Conservation (phyloP, 2,888 invertebrate species). For the Lasioglossum vierecki region DNA sequence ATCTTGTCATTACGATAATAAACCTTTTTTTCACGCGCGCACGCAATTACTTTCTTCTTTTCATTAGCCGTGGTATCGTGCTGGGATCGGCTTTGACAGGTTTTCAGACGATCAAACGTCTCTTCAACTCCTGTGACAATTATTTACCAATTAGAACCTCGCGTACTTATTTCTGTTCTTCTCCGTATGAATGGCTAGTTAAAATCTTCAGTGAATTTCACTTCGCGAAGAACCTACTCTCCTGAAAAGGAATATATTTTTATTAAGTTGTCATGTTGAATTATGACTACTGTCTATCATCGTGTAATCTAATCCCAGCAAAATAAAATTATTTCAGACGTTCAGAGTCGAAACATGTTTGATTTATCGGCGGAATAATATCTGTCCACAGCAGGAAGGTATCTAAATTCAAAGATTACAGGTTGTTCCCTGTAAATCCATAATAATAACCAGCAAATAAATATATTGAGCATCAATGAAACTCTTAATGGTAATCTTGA, state of each 20-base stretch:
- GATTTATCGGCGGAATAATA: neutral
- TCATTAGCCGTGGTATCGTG: neutral
- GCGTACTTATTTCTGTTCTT: neutral
- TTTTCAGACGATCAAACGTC: neutral
- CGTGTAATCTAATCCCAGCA: neutral
- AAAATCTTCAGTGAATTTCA: neutral
- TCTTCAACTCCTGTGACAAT: neutral
- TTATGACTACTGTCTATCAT: constrained; percentile 5
- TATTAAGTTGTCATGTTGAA: neutral
- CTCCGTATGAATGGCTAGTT: neutral
- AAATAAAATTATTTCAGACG: neutral
- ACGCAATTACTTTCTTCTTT: constrained; percentile 26
- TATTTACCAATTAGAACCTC: neutral
- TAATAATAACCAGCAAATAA: neutral
- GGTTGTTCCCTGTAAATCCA: neutral
- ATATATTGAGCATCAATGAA: neutral
- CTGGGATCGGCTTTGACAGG: neutral
- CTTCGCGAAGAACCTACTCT: neutral
- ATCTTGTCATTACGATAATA: constrained; percentile 40
- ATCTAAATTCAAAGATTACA: neutral
- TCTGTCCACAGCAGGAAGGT: neutral
- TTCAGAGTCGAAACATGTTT: neutral
- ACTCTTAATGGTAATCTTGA: neutral
- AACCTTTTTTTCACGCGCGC: constrained; percentile 24
- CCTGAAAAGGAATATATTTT: neutral